Conservation (phyloP, 2,113 vertebrate genomes). For the Lophura nycthemera region DNA sequence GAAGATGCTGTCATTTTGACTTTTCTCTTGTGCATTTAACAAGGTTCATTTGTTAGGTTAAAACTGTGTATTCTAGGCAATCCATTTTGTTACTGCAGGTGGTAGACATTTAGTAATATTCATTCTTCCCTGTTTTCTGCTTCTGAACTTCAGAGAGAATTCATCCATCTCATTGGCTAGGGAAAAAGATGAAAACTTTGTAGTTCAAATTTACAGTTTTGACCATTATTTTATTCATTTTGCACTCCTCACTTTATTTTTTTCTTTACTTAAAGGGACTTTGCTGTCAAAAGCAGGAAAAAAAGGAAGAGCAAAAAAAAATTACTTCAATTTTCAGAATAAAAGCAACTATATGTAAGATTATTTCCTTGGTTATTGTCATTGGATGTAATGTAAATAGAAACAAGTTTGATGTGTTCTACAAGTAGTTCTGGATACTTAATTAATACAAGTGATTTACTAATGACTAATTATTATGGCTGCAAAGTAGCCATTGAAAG, state of each 20-base stretch:
- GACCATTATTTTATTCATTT: conserved; percentile 30
- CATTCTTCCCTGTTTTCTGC: background rate
- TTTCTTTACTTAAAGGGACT: background rate
- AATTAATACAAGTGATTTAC: background rate
- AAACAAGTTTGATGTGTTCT: background rate
- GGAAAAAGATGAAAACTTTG: conserved; percentile 17
- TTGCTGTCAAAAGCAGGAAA: conserved; percentile 13
- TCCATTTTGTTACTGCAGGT: background rate
- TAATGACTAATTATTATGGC: background rate
- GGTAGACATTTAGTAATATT: background rate
- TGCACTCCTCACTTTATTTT: background rate
- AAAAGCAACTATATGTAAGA: background rate
- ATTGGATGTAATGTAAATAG: background rate
- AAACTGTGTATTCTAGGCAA: background rate
- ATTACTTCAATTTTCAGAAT: conserved; percentile 1
- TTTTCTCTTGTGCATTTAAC: background rate
- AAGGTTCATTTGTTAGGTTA: background rate
- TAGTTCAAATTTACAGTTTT: background rate
- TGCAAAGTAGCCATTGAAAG: background rate
- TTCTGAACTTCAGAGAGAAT: conserved; percentile 36
- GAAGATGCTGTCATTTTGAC: background rate
- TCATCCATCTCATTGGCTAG: background rate
- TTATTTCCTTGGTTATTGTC: background rate
- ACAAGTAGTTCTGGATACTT: background rate
- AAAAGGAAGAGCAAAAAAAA: background rate